phyloP scores from a whole-genome alignment of 2,113 vertebrate genomes.

The Stigmatopora nigra region DNA sequence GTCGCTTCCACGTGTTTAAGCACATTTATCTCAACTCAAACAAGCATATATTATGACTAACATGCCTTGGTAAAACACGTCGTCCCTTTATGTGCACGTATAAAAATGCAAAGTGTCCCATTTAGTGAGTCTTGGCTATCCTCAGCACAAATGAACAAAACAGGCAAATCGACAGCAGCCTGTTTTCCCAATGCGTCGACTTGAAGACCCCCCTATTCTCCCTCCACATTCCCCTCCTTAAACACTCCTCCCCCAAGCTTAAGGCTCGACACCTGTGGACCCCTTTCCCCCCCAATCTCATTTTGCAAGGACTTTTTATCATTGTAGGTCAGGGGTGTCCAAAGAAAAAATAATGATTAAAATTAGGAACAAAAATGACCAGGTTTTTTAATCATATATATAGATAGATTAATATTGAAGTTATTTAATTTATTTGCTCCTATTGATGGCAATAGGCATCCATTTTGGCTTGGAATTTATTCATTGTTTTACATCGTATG shows the following conservation, averaged over 20 bases:
- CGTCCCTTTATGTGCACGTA: slow-evolving; percentile 43
- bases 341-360: no score
- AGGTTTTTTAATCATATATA: no score
- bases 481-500: no score
- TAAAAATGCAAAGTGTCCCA: slow-evolving; percentile 27
- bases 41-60: slow-evolving; percentile 12
- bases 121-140: slow-evolving; percentile 16
- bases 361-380: no score
- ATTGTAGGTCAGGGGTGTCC: no score
- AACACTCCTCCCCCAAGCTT: slow-evolving; percentile 46
- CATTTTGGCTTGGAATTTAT: no score
- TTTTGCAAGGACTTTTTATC: no score
- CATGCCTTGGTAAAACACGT: slow-evolving; percentile 21
- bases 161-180: slow-evolving; percentile 8
- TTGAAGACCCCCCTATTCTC: slow-evolving; percentile 24
- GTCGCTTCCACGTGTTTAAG: slow-evolving; percentile 17
- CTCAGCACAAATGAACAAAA: slow-evolving; percentile 31
- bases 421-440: no score
- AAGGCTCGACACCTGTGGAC: slow-evolving; percentile 57
- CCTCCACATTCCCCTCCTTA: slow-evolving; percentile 2
- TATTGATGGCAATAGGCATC: no score
- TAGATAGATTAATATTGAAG: no score
- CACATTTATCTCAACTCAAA: slow-evolving; percentile 13
- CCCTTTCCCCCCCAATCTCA: slow-evolving; percentile 29
- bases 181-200: slow-evolving; percentile 22